phyloP scores from a whole-genome alignment of 1,140 invertebrate species.

The Halictus rubicundus region DNA sequence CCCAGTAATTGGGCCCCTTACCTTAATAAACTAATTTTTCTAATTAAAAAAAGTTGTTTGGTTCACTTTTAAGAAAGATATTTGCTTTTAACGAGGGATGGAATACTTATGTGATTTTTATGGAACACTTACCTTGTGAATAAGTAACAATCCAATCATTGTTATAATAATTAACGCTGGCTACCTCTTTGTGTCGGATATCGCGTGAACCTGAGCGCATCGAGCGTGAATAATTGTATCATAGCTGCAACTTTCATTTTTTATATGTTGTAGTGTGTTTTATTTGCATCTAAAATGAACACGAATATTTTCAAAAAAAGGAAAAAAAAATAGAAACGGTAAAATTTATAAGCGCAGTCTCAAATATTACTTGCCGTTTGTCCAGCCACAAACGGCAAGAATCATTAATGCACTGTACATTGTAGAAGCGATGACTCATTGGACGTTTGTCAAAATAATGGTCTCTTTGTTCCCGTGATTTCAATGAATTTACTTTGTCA shows the following conservation, averaged over 20 bases:
- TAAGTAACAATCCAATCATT: not conserved
- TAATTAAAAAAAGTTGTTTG: too few species aligned
- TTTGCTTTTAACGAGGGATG: too few species aligned
- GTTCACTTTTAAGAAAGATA: too few species aligned
- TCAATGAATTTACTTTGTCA: conserved; percentile 15
- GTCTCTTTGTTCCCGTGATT: conserved; percentile 17
- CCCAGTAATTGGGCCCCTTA: too few species aligned
- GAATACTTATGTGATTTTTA: too few species aligned
- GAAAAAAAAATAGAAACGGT: too few species aligned
- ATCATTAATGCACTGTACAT: not conserved
- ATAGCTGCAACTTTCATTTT: not conserved
- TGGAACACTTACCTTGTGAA: not conserved
- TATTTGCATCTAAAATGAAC: not conserved
- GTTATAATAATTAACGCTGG: not conserved
- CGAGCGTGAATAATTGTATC: not conserved
- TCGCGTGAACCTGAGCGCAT: not conserved
- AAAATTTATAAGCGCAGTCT: not conserved
- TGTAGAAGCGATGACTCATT: not conserved
- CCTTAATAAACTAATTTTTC: too few species aligned
- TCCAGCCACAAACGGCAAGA: not conserved
- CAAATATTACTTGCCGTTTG: not conserved
- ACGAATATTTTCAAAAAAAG: not conserved
- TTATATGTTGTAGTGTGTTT: not conserved
- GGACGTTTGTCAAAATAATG: conserved; percentile 27
- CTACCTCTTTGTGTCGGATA: not conserved